Evolutionary conservation across 1,140 invertebrate species (phyloP).

Genomic region (Ericerus pela): DNA sequence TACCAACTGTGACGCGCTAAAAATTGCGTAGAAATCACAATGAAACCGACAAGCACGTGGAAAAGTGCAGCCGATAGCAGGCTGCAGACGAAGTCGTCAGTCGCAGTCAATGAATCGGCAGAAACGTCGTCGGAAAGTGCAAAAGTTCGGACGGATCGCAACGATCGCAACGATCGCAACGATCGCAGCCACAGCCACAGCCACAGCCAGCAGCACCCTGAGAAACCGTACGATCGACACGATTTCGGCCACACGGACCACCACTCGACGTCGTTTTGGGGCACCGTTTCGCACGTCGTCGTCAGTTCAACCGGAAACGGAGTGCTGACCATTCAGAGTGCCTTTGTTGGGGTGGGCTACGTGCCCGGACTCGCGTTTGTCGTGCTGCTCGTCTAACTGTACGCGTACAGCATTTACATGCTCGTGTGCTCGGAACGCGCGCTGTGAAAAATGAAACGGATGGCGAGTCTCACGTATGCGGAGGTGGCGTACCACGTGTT

Average conservation of each 20-base stretch:
- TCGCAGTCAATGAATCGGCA: too few species aligned
- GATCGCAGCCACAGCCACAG: too few species aligned
- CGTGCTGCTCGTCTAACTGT: background rate
- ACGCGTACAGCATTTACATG: background rate
- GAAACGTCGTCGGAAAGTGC: too few species aligned
- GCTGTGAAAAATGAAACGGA: slow-evolving; percentile 9
- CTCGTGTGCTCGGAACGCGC: background rate
- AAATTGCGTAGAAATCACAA: too few species aligned
- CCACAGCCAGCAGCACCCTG: too few species aligned
- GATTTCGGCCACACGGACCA: background rate
- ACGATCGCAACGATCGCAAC: too few species aligned
- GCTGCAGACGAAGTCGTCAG: too few species aligned
- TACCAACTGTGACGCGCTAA: too few species aligned
- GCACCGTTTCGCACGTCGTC: background rate
- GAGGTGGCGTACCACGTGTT: background rate
- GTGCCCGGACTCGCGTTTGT: background rate
- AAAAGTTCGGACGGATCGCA: too few species aligned
- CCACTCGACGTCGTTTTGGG: background rate
- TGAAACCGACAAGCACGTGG: too few species aligned
- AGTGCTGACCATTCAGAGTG: background rate
- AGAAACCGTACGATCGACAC: background rate
- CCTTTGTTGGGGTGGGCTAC: background rate
- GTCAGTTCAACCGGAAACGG: background rate
- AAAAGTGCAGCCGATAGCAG: too few species aligned
- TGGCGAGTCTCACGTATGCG: slow-evolving; percentile 6